These are phyloP conservation scores for Crocidura indochinensis DNA, from an alignment of 2,797 vertebrate genomes.

Conservation along the genomic window DNA sequence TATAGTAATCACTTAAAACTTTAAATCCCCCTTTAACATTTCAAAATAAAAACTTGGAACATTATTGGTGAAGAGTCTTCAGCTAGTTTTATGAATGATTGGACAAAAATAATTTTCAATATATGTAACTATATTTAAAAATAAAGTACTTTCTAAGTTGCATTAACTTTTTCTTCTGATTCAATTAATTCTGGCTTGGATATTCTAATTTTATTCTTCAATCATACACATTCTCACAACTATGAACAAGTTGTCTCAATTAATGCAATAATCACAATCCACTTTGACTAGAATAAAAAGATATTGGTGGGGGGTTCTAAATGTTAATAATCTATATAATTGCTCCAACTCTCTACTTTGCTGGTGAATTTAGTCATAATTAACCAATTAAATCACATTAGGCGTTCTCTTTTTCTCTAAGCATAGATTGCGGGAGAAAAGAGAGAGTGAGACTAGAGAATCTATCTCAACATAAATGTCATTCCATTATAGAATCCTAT, in stretches of 20 bases:
- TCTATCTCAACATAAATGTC: constrained; percentile 80
- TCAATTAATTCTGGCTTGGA: constrained; percentile 60
- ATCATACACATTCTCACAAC: constrained; percentile 12
- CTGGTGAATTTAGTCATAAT: constrained; percentile 74
- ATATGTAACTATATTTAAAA: not conserved
- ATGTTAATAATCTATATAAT: constrained; percentile 81
- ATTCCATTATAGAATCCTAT: constrained; percentile 77
- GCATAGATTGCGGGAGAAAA: constrained; percentile 41
- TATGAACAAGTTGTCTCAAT: constrained; percentile 71
- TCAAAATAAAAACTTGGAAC: constrained; percentile 36
- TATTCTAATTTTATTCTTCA: constrained; percentile 64
- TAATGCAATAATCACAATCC: constrained; percentile 65
- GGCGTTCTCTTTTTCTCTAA: constrained; percentile 57
- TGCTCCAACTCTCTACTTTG: constrained; percentile 73
- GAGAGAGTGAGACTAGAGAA: constrained; percentile 41
- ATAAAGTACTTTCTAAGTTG: constrained; percentile 25
- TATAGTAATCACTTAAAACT: constrained; percentile 26
- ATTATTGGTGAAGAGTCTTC: not conserved
- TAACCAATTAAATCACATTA: constrained; percentile 81
- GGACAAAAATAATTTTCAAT: not conserved
- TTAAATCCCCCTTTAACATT: not conserved
- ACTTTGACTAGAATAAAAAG: constrained; percentile 59
- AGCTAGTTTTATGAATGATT: constrained; percentile 51
- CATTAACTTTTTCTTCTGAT: constrained; percentile 59
- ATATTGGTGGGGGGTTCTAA: constrained; percentile 67